Conservation (phyloP, 2,888 invertebrate species). For the Lymantria dispar region DNA sequence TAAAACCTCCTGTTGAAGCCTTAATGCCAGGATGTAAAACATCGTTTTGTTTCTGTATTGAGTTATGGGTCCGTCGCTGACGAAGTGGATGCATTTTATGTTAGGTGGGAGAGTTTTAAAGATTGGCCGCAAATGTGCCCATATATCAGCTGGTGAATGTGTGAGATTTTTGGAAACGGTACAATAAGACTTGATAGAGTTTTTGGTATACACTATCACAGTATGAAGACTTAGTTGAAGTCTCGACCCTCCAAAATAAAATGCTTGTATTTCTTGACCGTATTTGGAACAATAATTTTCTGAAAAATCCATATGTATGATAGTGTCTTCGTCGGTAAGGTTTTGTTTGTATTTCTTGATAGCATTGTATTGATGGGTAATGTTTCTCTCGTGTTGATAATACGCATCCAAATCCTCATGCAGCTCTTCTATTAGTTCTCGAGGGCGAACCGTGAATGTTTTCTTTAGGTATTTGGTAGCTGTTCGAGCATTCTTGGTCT, state of each 20-base stretch:
- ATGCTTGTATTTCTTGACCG: slow-evolving; percentile 42
- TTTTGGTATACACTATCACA: slow-evolving; percentile 39
- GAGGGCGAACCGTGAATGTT: slow-evolving; percentile 23
- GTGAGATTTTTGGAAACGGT: slow-evolving; percentile 14
- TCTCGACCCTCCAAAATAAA: slow-evolving; percentile 48
- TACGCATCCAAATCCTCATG: slow-evolving; percentile 27
- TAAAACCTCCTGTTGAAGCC: no score
- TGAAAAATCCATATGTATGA: slow-evolving; percentile 35
- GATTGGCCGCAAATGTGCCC: slow-evolving; percentile 42
- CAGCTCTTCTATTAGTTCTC: slow-evolving; percentile 26
- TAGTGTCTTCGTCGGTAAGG: slow-evolving; percentile 11
- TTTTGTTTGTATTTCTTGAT: slow-evolving; percentile 13
- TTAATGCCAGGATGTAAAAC: no score
- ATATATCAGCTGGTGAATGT: slow-evolving; percentile 15
- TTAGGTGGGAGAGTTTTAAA: slow-evolving; percentile 21
- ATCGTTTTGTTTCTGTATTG: no score
- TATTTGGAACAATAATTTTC: slow-evolving; percentile 26
- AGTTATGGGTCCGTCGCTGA: no score
- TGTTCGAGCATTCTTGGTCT: slow-evolving; percentile 22
- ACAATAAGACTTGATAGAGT: slow-evolving; percentile 13
- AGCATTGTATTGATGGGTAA: slow-evolving; percentile 13
- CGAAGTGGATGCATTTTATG: slow-evolving; percentile 25
- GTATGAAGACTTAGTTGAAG: slow-evolving; percentile 23
- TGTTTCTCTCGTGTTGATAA: slow-evolving; percentile 25
- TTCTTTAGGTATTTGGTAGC: slow-evolving; percentile 19